Base-by-base conservation (phyloP, 2,888 invertebrate genomes). In the Ceramica pisi region DNA sequence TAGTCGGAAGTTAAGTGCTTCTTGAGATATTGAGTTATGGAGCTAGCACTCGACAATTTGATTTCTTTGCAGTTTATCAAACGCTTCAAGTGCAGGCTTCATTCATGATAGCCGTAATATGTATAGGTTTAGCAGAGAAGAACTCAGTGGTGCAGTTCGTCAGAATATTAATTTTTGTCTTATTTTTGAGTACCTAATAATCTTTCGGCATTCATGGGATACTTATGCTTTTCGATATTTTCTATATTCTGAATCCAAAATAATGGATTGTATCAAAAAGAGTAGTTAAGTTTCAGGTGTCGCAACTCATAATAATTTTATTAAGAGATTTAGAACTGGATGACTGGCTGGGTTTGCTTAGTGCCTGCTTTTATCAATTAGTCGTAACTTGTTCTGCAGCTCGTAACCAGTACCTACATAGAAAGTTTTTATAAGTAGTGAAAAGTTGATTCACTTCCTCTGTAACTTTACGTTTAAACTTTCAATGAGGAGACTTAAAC, bases 361-460 rank as follows among this genome's bases (percentile, higher is more conserved):
- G 21, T 62, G 26, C 3, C 19, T 59, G 59, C 31, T 57, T 61
- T 57, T 61, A 67, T 57, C 23, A 63, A 14, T 64, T 48, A 51
- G n/a, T 44, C 53, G 57, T 48, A 74, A 78, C 79, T 67, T 67
- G 79, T 71, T 65, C 65, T 65, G 56, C 31, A 46, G 41, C 67
- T 67, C 21, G 8, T 44, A 53, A 67, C 67, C 57, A 67, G 48
- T 60, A 63, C 31, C 31, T 31, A 31, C 55, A 71, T 77, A 77
- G 80, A 80, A 80, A 80, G 80, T 77, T 69, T 69, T 73, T 67
- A 65, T 63, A 74, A 48, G 31, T 56, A 46, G 55, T 70, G 57
- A 80, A 80, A 80, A 64, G 63, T 72, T 50, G 66, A 56, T 67
- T 57, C 51, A 59, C 57, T 62, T 71, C 53, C 57, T 56, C 26